Base-by-base conservation (phyloP, 2,888 invertebrate species). In the Lapara coniferarum region DNA sequence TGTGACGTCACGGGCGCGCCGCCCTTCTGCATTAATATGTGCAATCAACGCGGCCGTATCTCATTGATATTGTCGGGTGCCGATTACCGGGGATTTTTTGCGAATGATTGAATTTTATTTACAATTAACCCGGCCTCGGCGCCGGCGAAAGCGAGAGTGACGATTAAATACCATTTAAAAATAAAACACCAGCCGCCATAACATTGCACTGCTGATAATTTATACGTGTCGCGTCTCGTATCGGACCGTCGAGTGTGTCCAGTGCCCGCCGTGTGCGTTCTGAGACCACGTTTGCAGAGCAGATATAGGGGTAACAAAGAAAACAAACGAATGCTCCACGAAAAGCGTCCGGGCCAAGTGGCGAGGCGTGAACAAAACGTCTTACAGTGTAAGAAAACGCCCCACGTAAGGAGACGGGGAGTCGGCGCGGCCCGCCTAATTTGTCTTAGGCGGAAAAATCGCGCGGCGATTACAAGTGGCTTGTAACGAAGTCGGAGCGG, bases 391-490 rank as follows among this genome's bases (percentile, higher is more conserved):
- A 89, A 89, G 90, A 90, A 89, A 81, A 87, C 91, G 90, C 89
- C 92, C 91, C 89, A 86, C 78, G 85, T 81, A 84, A 84, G 83
- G 78, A 76, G 83, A 78, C 82, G 83, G 77, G 81, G 83, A 78
- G 82, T 49, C 49, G 63, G 63, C 63, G 63, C 63, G 88, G 89
- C 84, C 91, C 89, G 91, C 92, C 92, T 93, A 93, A 93, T 93
- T 93, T 91, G 90, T 93, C 93, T 93, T 91, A 92, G 93, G 92
- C 92, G 92, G 92, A 93, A 93, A 93, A 93, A 93, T 92, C 91
- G 91, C 89, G 87, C 86, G 89, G 90, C 90, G 90, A 92, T 93
- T 92, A 93, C 93, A 93, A 93, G 93, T 93, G 92, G 92, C 91
- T 92, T 92, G 91, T 93, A 93, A 93, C 93, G 93, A 93, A 93